These are phyloP conservation scores for Acrossocheilus wenchowensis DNA, from an alignment of 2,797 vertebrate genomes.

Conservation along the genomic window DNA sequence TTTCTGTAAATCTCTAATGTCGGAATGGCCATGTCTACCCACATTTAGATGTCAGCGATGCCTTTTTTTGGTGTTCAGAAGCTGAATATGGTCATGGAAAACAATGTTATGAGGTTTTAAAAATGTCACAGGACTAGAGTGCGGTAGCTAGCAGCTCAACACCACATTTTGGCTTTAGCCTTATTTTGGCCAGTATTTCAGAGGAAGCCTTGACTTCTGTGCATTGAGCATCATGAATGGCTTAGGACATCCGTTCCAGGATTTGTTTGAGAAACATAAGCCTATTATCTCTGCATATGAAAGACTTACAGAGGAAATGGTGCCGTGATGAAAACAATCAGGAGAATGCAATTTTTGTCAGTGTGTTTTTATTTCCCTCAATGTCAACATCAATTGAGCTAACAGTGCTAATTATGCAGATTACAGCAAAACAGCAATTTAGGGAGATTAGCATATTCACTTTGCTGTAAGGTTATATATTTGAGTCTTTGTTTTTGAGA, in stretches of 20 bases:
- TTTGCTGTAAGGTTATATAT: conserved; percentile 18
- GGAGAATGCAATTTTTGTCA: conserved; percentile 44
- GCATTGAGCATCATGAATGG: conserved; percentile 51
- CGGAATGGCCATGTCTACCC: not conserved
- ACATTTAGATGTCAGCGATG: not conserved
- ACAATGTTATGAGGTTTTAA: not conserved
- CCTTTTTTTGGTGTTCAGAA: not conserved
- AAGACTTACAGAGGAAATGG: conserved; percentile 51
- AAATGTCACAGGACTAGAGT: not conserved
- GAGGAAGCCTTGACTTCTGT: conserved; percentile 55
- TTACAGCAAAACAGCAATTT: conserved; percentile 47
- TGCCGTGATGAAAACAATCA: conserved; percentile 50
- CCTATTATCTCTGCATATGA: conserved; percentile 58
- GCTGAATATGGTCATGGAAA: not conserved
- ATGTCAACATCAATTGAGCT: conserved; percentile 47
- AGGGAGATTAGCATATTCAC: conserved; percentile 26
- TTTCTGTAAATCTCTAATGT: not conserved
- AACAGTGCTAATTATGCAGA: conserved; percentile 53
- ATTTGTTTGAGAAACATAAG: conserved; percentile 60
- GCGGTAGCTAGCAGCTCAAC: not conserved
- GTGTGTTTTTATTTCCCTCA: conserved; percentile 44
- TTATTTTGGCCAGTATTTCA: conserved; percentile 43
- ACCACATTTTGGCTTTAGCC: conserved; percentile 46
- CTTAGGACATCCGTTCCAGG: conserved; percentile 52
- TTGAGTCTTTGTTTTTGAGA: not conserved